A percentile compares a stretch with the other conserved stretches of the same genome.
These are phyloP conservation scores for Drosophila macrospina DNA, from an alignment of 2,888 invertebrate genomes.

Conservation along the genomic window DNA sequence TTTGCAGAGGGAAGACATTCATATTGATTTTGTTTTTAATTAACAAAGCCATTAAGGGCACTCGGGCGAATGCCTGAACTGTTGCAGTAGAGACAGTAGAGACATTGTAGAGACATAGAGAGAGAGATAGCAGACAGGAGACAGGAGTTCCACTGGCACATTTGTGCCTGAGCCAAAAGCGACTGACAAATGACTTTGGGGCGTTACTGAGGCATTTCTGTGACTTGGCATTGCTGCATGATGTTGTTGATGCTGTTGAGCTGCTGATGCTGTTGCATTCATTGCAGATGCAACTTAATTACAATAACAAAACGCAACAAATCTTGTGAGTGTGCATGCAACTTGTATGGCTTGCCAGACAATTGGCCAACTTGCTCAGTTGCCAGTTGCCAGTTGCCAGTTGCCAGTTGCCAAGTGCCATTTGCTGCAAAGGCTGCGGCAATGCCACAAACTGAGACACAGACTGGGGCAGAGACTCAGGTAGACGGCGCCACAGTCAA, in stretches of 20 bases:
- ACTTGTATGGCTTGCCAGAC: conserved; percentile 58
- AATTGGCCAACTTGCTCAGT: conserved; percentile 71
- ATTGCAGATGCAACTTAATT: conserved; percentile 78
- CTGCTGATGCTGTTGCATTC: conserved; percentile 38
- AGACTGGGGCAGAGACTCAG: not conserved
- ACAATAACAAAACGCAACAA: conserved; percentile 69
- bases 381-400: conserved; percentile 31
- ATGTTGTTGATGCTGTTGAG: conserved; percentile 20
- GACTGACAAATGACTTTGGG: conserved; percentile 63
- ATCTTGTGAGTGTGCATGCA: conserved; percentile 54
- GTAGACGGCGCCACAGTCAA: conserved; percentile 75
- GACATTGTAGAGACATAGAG: not conserved
- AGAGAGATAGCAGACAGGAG: not conserved
- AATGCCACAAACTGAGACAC: conserved; percentile 54
- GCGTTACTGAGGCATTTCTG: conserved; percentile 57
- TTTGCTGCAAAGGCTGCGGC: conserved; percentile 6
- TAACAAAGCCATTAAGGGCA: conserved; percentile 80
- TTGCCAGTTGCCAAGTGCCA: conserved; percentile 37
- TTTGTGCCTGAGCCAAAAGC: conserved; percentile 42
- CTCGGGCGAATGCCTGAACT: conserved; percentile 36
- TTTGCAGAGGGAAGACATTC: conserved; percentile 23
- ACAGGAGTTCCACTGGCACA: conserved; percentile 48
- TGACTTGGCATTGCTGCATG: conserved; percentile 32
- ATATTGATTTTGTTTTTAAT: conserved; percentile 80
- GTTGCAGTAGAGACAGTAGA: not conserved